These are phyloP conservation scores for Tanypteryx hageni DNA, from an alignment of 2,888 invertebrate genomes.

Conservation along the genomic window DNA sequence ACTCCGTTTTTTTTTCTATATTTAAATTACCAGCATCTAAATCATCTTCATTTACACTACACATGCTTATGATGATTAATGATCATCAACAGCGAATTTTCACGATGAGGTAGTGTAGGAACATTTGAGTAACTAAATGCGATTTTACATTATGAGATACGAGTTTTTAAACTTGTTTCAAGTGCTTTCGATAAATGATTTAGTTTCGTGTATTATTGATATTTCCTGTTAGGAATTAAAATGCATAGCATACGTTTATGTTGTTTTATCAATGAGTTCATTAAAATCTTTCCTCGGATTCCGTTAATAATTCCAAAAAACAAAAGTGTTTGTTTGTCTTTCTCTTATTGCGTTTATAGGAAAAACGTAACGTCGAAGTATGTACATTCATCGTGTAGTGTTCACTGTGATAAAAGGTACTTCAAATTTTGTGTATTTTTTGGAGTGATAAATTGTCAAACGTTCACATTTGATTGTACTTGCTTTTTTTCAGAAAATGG, in stretches of 20 bases:
- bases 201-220: no score
- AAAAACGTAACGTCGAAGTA: not conserved
- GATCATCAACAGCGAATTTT: no score
- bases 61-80: not conserved
- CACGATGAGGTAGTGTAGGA: no score
- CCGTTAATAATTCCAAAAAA: not conserved
- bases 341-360: not conserved
- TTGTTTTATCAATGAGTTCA: not conserved
- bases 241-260: not conserved
- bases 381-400: not conserved
- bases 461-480: not conserved
- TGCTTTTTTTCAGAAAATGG: not conserved
- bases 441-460: not conserved
- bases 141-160: not conserved
- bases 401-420: not conserved
- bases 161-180: no score
- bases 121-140: not conserved
- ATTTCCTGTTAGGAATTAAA: not conserved
- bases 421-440: not conserved
- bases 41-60: slow-evolving; percentile 15
- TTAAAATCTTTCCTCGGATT: not conserved
- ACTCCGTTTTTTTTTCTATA: not conserved
- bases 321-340: not conserved
- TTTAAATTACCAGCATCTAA: not conserved
- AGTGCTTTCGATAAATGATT: no score